Evolutionary conservation across 2,888 invertebrate species (phyloP), one percentile per base, ranked within the genome.

Genomic region (Tridacna crocea): DNA sequence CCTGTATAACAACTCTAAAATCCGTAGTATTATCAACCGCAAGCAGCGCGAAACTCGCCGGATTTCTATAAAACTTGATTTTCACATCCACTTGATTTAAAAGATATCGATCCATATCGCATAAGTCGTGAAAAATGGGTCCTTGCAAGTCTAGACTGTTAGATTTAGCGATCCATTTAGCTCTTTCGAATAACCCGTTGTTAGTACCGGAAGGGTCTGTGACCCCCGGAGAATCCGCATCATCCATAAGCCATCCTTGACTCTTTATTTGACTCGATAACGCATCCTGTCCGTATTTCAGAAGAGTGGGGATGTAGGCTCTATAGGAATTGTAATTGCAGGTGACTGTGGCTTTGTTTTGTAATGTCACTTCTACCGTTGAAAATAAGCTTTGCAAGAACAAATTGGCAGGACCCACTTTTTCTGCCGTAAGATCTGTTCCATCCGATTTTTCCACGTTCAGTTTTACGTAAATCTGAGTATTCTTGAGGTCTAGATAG

Each of bases 331-430:
- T 83, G 58, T 85, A 80, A 72, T 87, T 65, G 46, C 66, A 66
- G n/a, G 66, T 66, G 19, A 66, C 46, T 46, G 46, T 66, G 17
- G 66, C 66, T 66, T 79, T 87, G 66, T 83, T 84, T 63, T 88
- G 88, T 51, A 88, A 60, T 15, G 83, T 80, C 11, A 88, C 82
- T 72, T 88, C 88, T 10, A 77, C 75, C 22, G 82, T 77, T 15
- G 79, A 79, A 85, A 87, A 88, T 79, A 88, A 46, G 19, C 82
- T 72, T 72, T 79, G 84, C 12, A 83, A 70, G 72, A 88, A 79
- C 73, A 86, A 58, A 72, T 87, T 88, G 13, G 77, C 82, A 15
- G 84, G 86, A 17, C 81, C 85, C 26, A 87, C 80, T 61, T 81
- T 76, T 26, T 85, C 80, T 15, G 63, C 26, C 66, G 75, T 72